Base-by-base conservation (phyloP, 1,140 invertebrate genomes). In the Ctenoplectra terminalis region DNA sequence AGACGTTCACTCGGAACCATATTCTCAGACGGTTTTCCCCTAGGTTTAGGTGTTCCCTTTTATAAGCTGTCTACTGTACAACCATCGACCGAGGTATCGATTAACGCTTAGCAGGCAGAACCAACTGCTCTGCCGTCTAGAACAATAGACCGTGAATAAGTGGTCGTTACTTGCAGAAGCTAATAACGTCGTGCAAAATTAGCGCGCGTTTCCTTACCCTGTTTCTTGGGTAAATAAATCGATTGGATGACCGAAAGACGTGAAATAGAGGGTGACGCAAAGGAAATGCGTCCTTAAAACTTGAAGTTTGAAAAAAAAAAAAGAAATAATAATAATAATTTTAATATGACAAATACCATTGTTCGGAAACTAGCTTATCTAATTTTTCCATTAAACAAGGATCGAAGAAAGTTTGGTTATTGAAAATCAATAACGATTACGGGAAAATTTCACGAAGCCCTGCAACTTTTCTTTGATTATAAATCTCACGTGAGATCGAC, bases 141-240 rank as follows among this genome's bases (percentile, higher is more conserved):
- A 77, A 77, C 64, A 77, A 77, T 77, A 77, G 64, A 56, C 63
- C 74, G 64, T 46, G 74, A 69, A 69, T n/a, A 50, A 56, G 63
- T 50, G 61, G 26, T 31, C 37, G 64, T 69, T 69, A 34, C 50
- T 69, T 46, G 60, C 48, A 61, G 66, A 58, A 34, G 50, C 60
- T 63, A 56, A 50, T 78, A 52, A 66, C 81, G 54, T n/a, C 60
- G 31, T 1, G 31, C 73, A 52, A 61, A 58, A 13, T 75, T 75
- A 40, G 29, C 23, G 17, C 43, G 58, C 31, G 17, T 75, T 64
- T 50, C 31, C 17, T 34, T 15, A 13, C 31, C 23, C 26, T 26
- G 26, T 26, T 74, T 43, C 8, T 40, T 9, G 9, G 3, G 26
- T 37, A 37, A 37, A 63, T 63, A 63, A 63, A 37, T 37, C 4